Conservation (phyloP, 2,888 invertebrate species). For the Sipha maydis region DNA sequence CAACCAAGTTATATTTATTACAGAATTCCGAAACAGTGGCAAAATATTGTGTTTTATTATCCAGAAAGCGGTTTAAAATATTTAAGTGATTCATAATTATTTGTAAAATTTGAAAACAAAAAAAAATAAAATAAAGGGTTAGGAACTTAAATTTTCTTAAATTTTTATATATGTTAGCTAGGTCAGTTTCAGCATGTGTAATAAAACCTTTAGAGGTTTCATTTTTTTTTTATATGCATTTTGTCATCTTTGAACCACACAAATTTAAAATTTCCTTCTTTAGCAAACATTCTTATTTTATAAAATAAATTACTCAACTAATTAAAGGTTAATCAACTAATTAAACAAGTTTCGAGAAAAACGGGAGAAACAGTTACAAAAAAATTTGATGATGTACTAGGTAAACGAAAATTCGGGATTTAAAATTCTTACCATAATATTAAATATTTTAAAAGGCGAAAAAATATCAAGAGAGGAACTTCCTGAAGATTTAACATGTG, state of each 20-base stretch:
- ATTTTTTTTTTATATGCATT: background rate
- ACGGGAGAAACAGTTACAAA: conserved; percentile 18
- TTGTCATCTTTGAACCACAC: too few species aligned
- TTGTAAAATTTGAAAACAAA: background rate
- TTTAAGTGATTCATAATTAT: background rate
- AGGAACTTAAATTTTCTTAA: background rate
- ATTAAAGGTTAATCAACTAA: conserved; percentile 4
- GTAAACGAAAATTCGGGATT: conserved; percentile 3
- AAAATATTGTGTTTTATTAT: background rate
- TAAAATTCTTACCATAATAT: conserved; percentile 17
- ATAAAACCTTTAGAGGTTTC: conserved; percentile 3
- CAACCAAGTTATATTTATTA: conserved; percentile 1
- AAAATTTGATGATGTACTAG: conserved; percentile 16
- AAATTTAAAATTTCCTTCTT: background rate
- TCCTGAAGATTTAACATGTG: too few species aligned
- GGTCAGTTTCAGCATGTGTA: background rate
- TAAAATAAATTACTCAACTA: background rate
- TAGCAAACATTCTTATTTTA: background rate
- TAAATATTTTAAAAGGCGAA: background rate
- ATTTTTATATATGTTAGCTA: background rate
- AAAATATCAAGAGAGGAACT: background rate
- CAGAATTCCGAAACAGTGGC: background rate
- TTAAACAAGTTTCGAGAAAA: background rate
- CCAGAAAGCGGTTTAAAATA: background rate
- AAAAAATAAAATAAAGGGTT: background rate